phyloP scores from a whole-genome alignment of 2,797 vertebrate species.

The Sebastes minor region DNA sequence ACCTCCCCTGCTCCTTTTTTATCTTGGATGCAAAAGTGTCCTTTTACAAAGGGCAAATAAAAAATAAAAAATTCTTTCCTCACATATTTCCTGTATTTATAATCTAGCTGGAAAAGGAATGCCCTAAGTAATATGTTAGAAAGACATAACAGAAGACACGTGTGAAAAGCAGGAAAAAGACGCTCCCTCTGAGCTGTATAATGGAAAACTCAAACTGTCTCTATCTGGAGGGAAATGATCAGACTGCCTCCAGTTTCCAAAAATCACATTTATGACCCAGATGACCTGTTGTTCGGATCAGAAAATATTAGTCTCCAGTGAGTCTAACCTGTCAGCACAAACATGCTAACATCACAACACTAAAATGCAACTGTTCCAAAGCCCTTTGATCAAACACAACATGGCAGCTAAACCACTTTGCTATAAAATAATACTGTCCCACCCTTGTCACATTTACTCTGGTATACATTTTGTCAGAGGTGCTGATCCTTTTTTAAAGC shows the following conservation, averaged over 20 bases:
- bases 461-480: constrained; percentile 42
- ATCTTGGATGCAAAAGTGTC: constrained; percentile 14
- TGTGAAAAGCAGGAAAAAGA: neutral
- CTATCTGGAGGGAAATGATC: neutral
- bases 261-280: neutral
- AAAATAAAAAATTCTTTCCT: neutral
- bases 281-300: constrained; percentile 12
- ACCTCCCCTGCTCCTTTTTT: neutral
- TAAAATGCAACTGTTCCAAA: constrained; percentile 4
- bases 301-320: constrained; percentile 1
- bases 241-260: neutral
- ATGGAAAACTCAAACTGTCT: neutral
- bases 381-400: constrained; percentile 53
- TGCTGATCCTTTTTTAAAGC: constrained; percentile 37
- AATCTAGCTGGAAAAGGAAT: neutral
- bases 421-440: constrained; percentile 13
- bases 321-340: neutral
- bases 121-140: neutral
- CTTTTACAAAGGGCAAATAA: constrained; percentile 27
- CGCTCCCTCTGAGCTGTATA: neutral
- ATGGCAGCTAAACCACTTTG: constrained; percentile 48
- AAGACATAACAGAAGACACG: neutral
- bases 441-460: constrained; percentile 51
- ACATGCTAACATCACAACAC: constrained; percentile 1
- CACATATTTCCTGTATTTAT: constrained; percentile 6